Evolutionary conservation across 1,140 invertebrate genomes (phyloP).

Genomic region (Eupristina koningsbergeri): DNA sequence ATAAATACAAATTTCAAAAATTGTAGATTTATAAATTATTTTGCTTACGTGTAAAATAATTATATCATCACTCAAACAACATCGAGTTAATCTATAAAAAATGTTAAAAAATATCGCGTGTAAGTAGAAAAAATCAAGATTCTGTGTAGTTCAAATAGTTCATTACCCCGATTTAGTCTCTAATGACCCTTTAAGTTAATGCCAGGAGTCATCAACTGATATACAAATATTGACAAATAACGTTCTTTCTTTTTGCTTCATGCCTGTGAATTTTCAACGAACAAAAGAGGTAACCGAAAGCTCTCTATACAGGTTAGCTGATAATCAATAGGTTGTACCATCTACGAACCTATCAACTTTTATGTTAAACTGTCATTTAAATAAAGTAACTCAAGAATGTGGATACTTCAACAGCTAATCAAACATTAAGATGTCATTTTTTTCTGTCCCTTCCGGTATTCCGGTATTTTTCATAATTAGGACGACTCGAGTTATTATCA

Average conservation of each 20-base stretch:
- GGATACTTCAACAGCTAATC: too few relatives aligned
- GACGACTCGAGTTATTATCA: too few relatives aligned
- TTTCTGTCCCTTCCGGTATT: too few relatives aligned
- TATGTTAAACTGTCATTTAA: background rate
- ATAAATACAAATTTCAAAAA: too few relatives aligned
- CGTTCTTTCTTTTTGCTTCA: background rate
- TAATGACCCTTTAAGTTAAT: slow-evolving; percentile 3
- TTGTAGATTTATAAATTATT: too few relatives aligned
- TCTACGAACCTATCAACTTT: slow-evolving; percentile 15
- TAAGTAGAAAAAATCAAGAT: background rate
- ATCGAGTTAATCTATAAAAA: background rate
- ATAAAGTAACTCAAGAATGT: too few relatives aligned
- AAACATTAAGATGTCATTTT: too few relatives aligned
- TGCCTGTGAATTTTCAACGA: slow-evolving; percentile 18
- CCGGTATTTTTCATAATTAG: too few relatives aligned
- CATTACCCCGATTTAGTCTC: slow-evolving; percentile 1
- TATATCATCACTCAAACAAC: too few relatives aligned
- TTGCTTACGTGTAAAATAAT: too few relatives aligned
- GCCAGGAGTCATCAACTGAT: background rate
- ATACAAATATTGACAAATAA: slow-evolving; percentile 40
- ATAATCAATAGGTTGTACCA: background rate
- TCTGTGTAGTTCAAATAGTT: background rate
- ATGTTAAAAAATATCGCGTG: background rate
- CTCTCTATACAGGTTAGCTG: background rate
- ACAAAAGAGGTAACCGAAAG: slow-evolving; percentile 10